Base-by-base conservation (phyloP, 2,888 invertebrate genomes). In the Dolichomitus sp. region DNA sequence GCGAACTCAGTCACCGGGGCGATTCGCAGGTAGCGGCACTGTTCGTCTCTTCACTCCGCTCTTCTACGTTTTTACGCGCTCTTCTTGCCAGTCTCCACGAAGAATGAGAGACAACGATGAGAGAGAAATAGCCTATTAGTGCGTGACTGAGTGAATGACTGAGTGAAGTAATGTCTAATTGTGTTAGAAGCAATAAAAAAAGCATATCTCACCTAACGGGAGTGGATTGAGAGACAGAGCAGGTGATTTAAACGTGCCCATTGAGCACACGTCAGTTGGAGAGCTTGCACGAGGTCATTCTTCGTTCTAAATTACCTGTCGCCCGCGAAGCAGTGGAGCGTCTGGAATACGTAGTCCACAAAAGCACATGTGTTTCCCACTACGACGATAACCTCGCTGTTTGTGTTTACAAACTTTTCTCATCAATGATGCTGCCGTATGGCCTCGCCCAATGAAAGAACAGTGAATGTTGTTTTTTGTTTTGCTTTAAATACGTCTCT, bases 1-100 rank as follows among this genome's bases (percentile, higher is more conserved):
- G 72, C 66, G 78, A 85, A 86, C 86, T 93, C 93, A 93, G 93
- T 93, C 90, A 92, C 91, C 93, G 92, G 92, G 89, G 90, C 91
- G 93, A 92, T 91, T 89, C 91, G 91, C 90, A 89, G 89, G 89
- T 87, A 90, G 89, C 89, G 91, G 89, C 89, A 87, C 85, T 84
- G 83, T 81, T 80, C 73, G 79, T 69, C 81, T 77, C 52, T 74
- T 80, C 75, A 66, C 80, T 85, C 81, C 76, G 66, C 27, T 77
- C 50, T 27, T 48, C n/a, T 11, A 66, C 70, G 54, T 63, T 77
- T 37, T 45, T 37, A 27, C 65, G 73, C 66, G 65, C 68, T 81
- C 42, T 69, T 45, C 23, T 40, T 57, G 12, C 54, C 30, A 7
- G 19, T 19, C 4, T 69, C 33, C 23, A 40, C 65, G 45, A 59